phyloP scores from a whole-genome alignment of 2,113 vertebrate species.

The Stegostoma tigrinum region DNA sequence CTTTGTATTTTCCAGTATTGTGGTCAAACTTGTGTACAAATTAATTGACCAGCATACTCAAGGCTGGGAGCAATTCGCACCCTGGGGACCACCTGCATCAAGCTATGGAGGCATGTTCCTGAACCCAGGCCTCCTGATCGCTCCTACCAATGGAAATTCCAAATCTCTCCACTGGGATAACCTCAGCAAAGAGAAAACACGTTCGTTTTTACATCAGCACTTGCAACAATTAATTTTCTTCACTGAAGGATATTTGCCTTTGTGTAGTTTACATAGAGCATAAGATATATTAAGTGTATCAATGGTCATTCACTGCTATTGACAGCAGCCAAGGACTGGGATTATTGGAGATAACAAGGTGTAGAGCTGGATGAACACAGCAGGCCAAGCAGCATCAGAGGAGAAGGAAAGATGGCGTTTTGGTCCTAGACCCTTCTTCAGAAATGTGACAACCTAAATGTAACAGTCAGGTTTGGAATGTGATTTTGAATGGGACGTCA shows the following conservation, averaged over 20 bases:
- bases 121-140: too few species aligned
- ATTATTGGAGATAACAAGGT: too few species aligned
- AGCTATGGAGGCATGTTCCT: too few species aligned
- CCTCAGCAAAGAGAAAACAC: neutral
- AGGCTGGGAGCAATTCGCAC: too few species aligned
- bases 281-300: neutral
- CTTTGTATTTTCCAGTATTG: too few species aligned
- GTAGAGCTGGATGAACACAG: too few species aligned
- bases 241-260: neutral
- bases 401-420: too few species aligned
- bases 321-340: neutral
- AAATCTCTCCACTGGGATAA: neutral
- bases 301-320: neutral
- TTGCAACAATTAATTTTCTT: neutral
- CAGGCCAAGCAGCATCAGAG: too few species aligned
- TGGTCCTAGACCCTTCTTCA: too few species aligned
- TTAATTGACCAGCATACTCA: too few species aligned
- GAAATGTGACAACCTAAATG: neutral
- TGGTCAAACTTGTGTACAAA: too few species aligned
- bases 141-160: neutral
- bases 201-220: neutral
- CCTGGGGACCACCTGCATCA: too few species aligned
- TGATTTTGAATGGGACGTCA: neutral
- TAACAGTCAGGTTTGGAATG: neutral
- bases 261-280: neutral